A percentile compares a stretch with the other conserved stretches of the same genome.
Evolutionary conservation across 2,888 invertebrate species (phyloP).

Genomic region (Melieria crassipennis): DNA sequence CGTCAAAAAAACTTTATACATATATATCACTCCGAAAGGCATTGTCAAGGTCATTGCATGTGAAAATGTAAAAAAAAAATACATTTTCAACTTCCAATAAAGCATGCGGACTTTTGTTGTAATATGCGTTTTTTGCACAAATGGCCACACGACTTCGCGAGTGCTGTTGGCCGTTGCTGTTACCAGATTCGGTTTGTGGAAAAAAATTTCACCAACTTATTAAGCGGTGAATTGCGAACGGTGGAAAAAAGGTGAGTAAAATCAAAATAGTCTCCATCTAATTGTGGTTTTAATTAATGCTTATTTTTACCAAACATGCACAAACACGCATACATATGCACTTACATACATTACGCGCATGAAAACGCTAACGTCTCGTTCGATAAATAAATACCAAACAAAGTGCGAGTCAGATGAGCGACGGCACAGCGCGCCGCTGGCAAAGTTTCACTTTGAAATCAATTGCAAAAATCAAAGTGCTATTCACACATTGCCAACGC

Average conservation of each 20-base stretch:
- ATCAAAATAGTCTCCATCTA: not conserved
- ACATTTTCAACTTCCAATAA: conserved; percentile 24
- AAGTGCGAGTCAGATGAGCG: not conserved
- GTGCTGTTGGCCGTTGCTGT: not conserved
- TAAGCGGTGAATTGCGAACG: conserved; percentile 1
- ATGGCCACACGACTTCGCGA: not conserved
- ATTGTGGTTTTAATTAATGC: conserved; percentile 22
- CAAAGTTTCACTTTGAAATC: conserved; percentile 24
- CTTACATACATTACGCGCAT: not conserved
- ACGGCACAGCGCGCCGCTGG: no score
- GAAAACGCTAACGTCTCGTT: not conserved
- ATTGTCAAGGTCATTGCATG: conserved; percentile 32
- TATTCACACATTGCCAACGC: conserved; percentile 14
- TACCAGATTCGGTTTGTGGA: not conserved
- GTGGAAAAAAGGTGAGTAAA: not conserved
- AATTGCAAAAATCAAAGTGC: conserved; percentile 21
- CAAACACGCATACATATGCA: not conserved
- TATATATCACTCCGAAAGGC: conserved; percentile 15
- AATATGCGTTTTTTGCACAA: not conserved
- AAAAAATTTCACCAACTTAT: conserved; percentile 22
- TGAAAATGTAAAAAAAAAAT: conserved; percentile 3
- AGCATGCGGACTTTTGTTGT: conserved; percentile 6
- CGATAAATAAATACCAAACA: not conserved
- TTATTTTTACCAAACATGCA: conserved; percentile 21
- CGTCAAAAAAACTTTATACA: not conserved